phyloP scores from a whole-genome alignment of 2,113 vertebrate species.

The Zonotrichia leucophrys region DNA sequence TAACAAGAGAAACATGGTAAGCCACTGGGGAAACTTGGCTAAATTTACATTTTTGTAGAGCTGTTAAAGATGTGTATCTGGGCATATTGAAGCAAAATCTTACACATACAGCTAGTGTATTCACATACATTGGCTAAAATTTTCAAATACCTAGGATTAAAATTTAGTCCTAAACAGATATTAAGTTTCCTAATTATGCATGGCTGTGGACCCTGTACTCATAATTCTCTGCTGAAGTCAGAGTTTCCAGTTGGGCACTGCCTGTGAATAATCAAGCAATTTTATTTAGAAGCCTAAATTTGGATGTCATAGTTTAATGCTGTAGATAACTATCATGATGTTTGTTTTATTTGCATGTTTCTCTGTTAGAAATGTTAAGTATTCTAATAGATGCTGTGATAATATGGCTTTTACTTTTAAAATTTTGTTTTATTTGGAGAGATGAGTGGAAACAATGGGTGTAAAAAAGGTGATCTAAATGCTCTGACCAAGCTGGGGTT shows the following conservation, averaged over 20 bases:
- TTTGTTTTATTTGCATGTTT: background rate
- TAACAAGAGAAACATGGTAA: slow-evolving; percentile 50
- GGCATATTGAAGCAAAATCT: background rate
- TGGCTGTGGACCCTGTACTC: background rate
- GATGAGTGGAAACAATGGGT: background rate
- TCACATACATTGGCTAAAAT: background rate
- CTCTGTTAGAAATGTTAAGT: background rate
- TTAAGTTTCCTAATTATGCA: background rate
- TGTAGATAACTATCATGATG: background rate
- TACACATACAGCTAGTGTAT: background rate
- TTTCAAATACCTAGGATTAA: background rate
- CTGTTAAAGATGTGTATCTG: background rate
- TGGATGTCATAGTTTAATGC: background rate
- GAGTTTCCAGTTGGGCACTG: background rate
- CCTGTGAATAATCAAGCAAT: background rate
- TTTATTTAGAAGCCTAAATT: background rate
- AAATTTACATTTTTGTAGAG: slow-evolving; percentile 34
- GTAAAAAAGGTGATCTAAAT: background rate
- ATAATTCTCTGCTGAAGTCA: background rate
- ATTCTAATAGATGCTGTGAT: background rate
- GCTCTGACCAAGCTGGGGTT: background rate
- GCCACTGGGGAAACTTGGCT: slow-evolving; percentile 5
- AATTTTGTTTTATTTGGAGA: background rate
- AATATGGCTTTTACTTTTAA: background rate
- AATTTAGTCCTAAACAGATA: background rate